Evolutionary conservation across 2,797 vertebrate genomes (phyloP).

Genomic region (Schizopygopsis malacanthus): DNA sequence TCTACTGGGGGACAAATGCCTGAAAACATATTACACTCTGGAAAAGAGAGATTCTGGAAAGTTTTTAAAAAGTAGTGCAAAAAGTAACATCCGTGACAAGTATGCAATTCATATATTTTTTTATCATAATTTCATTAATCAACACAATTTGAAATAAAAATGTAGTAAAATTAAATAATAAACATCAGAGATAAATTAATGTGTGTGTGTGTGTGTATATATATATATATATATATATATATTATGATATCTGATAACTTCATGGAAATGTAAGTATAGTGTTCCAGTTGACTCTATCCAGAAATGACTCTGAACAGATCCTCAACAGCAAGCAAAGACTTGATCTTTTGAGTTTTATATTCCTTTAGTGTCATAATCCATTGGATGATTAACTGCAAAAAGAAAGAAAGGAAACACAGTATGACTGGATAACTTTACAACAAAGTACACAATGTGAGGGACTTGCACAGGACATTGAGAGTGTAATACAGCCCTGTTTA

Average conservation of each 20-base stretch:
- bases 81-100: not conserved
- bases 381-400: not conserved
- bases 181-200: not conserved
- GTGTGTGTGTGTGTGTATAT: no score
- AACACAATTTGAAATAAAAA: not conserved
- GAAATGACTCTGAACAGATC: not conserved
- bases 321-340: constrained; percentile 1
- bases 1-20: no score
- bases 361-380: constrained; percentile 11
- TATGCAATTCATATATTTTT: not conserved
- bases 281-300: not conserved
- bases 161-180: not conserved
- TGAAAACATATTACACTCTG: no score
- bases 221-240: no score
- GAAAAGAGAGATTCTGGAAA: not conserved
- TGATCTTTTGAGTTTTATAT: not conserved
- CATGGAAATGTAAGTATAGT: not conserved
- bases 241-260: not conserved
- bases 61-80: not conserved
- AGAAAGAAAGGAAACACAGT: constrained; percentile 6
- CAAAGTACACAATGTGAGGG: constrained; percentile 50
- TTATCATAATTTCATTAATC: not conserved
- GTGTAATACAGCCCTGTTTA: constrained; percentile 27
- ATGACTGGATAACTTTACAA: constrained; percentile 20
- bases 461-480: constrained; percentile 35